Conservation (phyloP, 2,113 vertebrate species). For the Nothocercus julius region DNA sequence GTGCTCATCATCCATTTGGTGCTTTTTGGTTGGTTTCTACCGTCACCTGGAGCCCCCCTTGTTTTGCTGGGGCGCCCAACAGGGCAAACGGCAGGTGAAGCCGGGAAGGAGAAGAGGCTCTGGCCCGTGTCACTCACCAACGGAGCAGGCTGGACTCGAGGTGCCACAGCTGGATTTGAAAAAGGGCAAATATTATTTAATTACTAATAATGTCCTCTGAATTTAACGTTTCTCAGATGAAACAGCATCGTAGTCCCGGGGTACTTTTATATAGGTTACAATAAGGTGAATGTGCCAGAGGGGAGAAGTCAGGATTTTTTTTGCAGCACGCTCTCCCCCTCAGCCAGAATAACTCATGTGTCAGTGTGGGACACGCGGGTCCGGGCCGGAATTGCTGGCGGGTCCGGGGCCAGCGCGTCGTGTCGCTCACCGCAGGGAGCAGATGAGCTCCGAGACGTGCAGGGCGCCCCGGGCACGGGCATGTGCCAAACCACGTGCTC, state of each 20-base stretch:
- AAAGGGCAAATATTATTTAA: not conserved
- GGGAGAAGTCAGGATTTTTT: not conserved
- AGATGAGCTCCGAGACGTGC: not conserved
- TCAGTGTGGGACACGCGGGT: not conserved
- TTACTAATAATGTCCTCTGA: not conserved
- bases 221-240: not conserved
- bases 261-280: not conserved
- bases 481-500: accelerated
- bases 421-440: not conserved
- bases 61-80: not conserved
- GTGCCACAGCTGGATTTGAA: not conserved
- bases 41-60: not conserved
- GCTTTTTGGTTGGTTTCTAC: not conserved
- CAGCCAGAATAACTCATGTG: not conserved
- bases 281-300: not conserved
- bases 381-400: accelerated
- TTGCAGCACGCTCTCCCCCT: not conserved
- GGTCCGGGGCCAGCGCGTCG: not conserved
- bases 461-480: not conserved
- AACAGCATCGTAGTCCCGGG: accelerated
- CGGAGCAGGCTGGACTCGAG: not conserved
- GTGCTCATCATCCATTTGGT: not conserved
- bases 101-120: not conserved
- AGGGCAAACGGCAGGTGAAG: not conserved
- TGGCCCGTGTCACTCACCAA: not conserved